Evolutionary conservation across 2,888 invertebrate species (phyloP).

Genomic region (Microdon myrmicae): DNA sequence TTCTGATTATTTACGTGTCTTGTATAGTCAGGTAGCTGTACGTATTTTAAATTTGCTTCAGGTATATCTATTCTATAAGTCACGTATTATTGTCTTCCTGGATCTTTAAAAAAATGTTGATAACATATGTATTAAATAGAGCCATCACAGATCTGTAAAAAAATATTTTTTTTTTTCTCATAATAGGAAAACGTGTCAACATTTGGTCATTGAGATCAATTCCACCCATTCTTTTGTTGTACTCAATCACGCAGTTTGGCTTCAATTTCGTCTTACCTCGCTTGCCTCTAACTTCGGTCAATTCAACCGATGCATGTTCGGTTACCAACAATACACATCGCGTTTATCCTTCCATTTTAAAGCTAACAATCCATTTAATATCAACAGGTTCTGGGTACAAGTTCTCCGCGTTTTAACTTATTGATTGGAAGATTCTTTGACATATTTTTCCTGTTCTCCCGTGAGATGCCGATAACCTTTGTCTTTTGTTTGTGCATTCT

Average conservation of each 20-base stretch:
- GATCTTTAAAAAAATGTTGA: conserved; percentile 6
- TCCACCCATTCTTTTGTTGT: conserved; percentile 11
- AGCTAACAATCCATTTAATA: background rate
- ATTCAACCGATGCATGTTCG: no score
- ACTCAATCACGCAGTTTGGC: conserved; percentile 14
- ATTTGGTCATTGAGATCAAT: conserved; percentile 16
- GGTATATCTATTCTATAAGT: conserved; percentile 3
- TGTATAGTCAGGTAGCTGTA: no score
- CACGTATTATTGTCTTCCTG: background rate
- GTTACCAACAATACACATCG: conserved; percentile 7
- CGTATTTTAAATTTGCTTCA: conserved; percentile 2
- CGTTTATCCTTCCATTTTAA: conserved; percentile 15
- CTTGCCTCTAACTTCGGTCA: no score
- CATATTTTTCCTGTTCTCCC: conserved; percentile 11
- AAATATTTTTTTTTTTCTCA: conserved; percentile 5
- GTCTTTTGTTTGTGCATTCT: conserved; percentile 11
- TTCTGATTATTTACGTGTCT: background rate
- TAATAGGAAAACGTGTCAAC: conserved; percentile 11
- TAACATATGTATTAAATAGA: conserved; percentile 2
- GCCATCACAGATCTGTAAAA: conserved; percentile 13
- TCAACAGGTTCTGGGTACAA: background rate
- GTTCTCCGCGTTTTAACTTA: conserved; percentile 8
- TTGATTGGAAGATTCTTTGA: conserved; percentile 1
- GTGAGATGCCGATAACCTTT: conserved; percentile 12
- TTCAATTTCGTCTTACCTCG: conserved; percentile 4